Conservation (phyloP, 2,797 vertebrate species). For the Pseudochaenichthys georgianus region DNA sequence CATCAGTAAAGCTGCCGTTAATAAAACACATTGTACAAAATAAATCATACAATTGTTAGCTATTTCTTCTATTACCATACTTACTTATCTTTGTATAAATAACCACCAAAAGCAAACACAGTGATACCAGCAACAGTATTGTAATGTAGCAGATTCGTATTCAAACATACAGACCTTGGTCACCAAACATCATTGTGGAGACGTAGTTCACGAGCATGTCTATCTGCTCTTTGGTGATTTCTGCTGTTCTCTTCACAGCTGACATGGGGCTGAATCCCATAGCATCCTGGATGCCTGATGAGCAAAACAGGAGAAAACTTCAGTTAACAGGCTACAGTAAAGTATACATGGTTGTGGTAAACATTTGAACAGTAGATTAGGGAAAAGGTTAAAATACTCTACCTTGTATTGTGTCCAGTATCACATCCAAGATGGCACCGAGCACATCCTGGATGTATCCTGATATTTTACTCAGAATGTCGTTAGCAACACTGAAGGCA, state of each 20-base stretch:
- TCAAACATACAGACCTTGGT: conserved; percentile 68
- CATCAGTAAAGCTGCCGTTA: background rate
- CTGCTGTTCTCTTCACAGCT: conserved; percentile 61
- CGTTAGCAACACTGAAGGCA: conserved; percentile 58
- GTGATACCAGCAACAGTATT: background rate
- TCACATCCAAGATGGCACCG: conserved; percentile 60
- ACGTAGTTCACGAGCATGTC: conserved; percentile 65
- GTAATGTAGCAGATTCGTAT: background rate
- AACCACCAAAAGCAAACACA: background rate
- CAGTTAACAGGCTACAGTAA: background rate
- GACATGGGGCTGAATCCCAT: conserved; percentile 74
- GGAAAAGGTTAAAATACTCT: background rate
- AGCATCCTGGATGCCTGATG: conserved; percentile 69
- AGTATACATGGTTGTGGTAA: background rate
- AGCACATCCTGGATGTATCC: conserved; percentile 60
- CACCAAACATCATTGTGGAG: conserved; percentile 60
- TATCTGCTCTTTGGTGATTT: conserved; percentile 74
- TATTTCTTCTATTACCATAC: background rate
- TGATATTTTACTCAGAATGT: conserved; percentile 56
- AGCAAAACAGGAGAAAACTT: background rate
- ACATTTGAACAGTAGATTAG: background rate
- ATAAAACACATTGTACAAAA: background rate
- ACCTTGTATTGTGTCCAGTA: conserved; percentile 72
- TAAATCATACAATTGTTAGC: background rate
- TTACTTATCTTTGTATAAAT: background rate